Percentiles rank a stretch among this genome's conserved stretches.
Conservation (phyloP, 2,888 invertebrate species). For the Machimus atricapillus region DNA sequence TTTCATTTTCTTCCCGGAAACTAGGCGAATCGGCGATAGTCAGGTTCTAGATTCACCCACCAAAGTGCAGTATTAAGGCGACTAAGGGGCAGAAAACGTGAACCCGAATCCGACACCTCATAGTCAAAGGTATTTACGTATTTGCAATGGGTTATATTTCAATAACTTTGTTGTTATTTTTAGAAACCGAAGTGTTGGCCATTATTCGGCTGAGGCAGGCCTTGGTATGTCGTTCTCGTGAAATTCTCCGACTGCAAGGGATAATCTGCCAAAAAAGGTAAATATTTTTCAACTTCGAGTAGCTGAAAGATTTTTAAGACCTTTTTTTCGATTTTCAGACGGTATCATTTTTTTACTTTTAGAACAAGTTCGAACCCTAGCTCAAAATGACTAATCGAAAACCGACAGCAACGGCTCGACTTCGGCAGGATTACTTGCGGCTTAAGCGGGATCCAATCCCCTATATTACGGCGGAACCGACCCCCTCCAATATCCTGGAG, state of each 20-base stretch:
- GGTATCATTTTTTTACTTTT: background rate
- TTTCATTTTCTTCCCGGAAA: background rate
- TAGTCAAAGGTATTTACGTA: background rate
- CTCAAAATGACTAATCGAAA: conserved; percentile 4
- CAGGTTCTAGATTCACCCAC: background rate
- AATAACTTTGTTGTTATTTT: background rate
- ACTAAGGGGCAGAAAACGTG: background rate
- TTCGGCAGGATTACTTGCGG: conserved; percentile 91
- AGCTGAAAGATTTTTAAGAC: background rate
- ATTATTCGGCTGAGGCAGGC: background rate
- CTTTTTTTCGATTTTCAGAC: background rate
- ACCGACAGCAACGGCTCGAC: conserved; percentile 71
- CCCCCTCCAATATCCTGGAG: conserved; percentile 92
- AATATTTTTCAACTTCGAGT: background rate
- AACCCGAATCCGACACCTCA: background rate
- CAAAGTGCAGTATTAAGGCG: background rate
- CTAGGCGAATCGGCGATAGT: background rate
- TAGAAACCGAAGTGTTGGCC: background rate
- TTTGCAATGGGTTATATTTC: background rate
- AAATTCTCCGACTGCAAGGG: background rate
- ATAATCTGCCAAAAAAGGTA: background rate
- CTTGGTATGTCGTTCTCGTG: background rate
- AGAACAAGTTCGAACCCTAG: background rate
- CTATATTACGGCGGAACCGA: conserved; percentile 88
- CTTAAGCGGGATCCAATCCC: conserved; percentile 93